phyloP scores from a whole-genome alignment of 2,113 vertebrate genomes.

The Melozone crissalis region DNA sequence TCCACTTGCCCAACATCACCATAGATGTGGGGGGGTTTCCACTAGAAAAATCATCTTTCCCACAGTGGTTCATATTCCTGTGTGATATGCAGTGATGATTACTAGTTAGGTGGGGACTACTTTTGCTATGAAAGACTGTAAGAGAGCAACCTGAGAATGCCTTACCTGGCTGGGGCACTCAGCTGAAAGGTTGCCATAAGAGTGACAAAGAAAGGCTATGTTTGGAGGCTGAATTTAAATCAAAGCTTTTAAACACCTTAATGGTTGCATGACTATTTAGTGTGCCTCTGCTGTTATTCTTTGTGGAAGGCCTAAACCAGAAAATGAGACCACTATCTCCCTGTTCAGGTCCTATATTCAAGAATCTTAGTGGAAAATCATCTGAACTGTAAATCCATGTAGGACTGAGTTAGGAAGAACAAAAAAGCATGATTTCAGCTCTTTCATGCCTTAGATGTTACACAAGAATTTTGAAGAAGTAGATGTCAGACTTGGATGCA shows the following conservation, averaged over 20 bases:
- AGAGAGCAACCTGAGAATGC: neutral
- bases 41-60: neutral
- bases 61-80: neutral
- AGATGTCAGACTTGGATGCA: neutral
- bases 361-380: neutral
- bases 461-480: neutral
- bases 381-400: neutral
- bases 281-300: neutral
- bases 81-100: neutral
- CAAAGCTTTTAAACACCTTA: neutral
- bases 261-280: neutral
- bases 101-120: neutral
- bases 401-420: neutral
- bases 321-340: neutral
- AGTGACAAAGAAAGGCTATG: neutral
- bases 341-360: neutral
- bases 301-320: neutral
- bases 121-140: neutral
- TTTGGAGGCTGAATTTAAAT: neutral
- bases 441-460: neutral
- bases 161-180: neutral
- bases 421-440: neutral
- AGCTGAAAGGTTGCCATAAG: neutral
- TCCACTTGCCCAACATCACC: neutral
- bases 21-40: fast-evolving